Evolutionary conservation across 2,888 invertebrate genomes (phyloP), one percentile per base, ranked within the genome.

Genomic region (Flexamia atlantica): DNA sequence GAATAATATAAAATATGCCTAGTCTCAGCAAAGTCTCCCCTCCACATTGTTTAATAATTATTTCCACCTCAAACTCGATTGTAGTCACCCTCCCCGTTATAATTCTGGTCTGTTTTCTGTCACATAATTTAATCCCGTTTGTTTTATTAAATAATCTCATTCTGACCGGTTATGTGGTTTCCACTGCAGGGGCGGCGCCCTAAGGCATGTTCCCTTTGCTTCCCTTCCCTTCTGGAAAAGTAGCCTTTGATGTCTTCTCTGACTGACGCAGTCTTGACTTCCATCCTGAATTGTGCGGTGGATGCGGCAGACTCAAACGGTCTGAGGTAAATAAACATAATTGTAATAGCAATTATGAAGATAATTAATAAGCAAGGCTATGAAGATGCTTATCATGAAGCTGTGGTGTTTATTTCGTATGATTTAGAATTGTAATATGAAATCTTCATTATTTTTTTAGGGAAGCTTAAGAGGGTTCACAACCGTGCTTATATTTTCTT

Each of bases 71-170:
- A 64, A 30, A 64, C 10, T 5, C 64, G 4, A 64, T 30, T 64
- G 64, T 64, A 64, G 64, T 28, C 64, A 64, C 64, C 74, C 74
- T 72, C 72, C 74, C 46, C 46, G 25, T 76, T 76, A 76, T 76
- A 76, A 76, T 46, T 42, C 46, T 76, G 74, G 74, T 76, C 74
- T 76, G 74, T 76, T 76, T 76, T 76, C 74, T 76, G 74, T 76
- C 74, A 36, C 74, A 76, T 76, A 76, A 76, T 76, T 76, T 76
- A 76, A 76, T 76, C 23, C 46, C 25, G 40, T 20, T 76, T 76
- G 74, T 76, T 76, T 76, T 76, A 76, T 76, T 76, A 76, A 76
- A 76, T 76, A 76, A 76, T 40, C 74, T 17, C 36, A 76, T 76
- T 76, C 46, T 46, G 42, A 28, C 74, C 46, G 40, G 74, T 76